Conservation (phyloP, 2,888 invertebrate genomes). For the Gordius sp. region DNA sequence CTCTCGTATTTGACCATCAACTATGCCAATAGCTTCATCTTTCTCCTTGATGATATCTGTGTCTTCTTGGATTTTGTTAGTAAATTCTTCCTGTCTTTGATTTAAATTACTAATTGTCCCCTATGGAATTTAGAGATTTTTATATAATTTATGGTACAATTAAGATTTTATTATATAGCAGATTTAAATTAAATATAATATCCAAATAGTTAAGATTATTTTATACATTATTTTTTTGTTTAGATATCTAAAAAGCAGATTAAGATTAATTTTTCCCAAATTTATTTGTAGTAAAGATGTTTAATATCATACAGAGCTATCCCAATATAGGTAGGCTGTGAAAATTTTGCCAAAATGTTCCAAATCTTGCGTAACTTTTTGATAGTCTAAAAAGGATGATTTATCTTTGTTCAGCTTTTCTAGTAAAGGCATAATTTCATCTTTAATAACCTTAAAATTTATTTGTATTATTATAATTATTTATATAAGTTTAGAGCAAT, state of each 20-base stretch:
- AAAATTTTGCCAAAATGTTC: slow-evolving; percentile 49
- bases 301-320: slow-evolving; percentile 27
- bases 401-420: slow-evolving; percentile 58
- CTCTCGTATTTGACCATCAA: slow-evolving; percentile 17
- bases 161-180: too few relatives aligned
- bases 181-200: too few relatives aligned
- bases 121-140: too few relatives aligned
- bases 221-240: not conserved
- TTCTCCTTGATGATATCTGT: slow-evolving; percentile 19
- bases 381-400: slow-evolving; percentile 55
- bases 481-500: not conserved
- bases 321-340: slow-evolving; percentile 44
- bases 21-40: slow-evolving; percentile 1
- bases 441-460: slow-evolving; percentile 32
- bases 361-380: slow-evolving; percentile 52
- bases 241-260: not conserved
- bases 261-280: not conserved
- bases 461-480: not conserved
- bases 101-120: too few relatives aligned
- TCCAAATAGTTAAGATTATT: not conserved
- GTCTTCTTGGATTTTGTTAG: too few relatives aligned
- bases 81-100: too few relatives aligned
- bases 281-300: not conserved
- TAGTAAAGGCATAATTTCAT: slow-evolving; percentile 68
- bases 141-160: too few relatives aligned